Evolutionary conservation across 2,113 vertebrate species (phyloP).

Genomic region (Delphinus delphis): DNA sequence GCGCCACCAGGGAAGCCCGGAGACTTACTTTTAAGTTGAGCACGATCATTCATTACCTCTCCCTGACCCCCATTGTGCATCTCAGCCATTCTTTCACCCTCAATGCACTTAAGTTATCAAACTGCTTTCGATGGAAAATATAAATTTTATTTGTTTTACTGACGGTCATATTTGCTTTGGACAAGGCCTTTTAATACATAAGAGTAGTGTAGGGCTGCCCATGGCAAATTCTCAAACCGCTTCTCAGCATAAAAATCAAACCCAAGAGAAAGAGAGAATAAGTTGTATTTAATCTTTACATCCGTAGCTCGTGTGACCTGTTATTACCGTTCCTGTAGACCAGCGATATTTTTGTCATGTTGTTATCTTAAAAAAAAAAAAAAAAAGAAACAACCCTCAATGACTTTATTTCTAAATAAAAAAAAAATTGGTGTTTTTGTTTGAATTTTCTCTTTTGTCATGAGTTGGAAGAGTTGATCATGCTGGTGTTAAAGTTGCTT

Average conservation of each 20-base stretch:
- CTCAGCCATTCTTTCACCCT: constrained; percentile 10
- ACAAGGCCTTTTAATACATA: not conserved
- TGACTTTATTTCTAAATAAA: not conserved
- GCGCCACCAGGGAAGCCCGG: not conserved
- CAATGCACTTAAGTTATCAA: not conserved
- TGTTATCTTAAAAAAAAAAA: not conserved
- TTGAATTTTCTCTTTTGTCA: not conserved
- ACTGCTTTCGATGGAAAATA: not conserved
- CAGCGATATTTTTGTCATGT: not conserved
- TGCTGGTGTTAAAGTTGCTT: not conserved
- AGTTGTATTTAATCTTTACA: constrained; percentile 52
- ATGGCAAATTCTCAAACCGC: constrained; percentile 1
- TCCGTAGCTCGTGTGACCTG: constrained; percentile 31
- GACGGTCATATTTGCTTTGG: constrained; percentile 50
- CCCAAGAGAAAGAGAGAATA: constrained; percentile 15
- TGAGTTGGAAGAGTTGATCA: not conserved
- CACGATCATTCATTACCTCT: not conserved
- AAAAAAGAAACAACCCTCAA: not conserved
- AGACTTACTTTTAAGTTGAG: not conserved
- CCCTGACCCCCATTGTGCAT: not conserved
- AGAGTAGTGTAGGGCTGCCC: not conserved
- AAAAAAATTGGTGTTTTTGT: not conserved
- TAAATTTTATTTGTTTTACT: constrained; percentile 20
- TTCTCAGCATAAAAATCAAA: constrained; percentile 31
- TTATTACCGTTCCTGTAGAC: not conserved